Evolutionary conservation across 2,888 invertebrate species (phyloP).

Genomic region (Calliopum simillimum): DNA sequence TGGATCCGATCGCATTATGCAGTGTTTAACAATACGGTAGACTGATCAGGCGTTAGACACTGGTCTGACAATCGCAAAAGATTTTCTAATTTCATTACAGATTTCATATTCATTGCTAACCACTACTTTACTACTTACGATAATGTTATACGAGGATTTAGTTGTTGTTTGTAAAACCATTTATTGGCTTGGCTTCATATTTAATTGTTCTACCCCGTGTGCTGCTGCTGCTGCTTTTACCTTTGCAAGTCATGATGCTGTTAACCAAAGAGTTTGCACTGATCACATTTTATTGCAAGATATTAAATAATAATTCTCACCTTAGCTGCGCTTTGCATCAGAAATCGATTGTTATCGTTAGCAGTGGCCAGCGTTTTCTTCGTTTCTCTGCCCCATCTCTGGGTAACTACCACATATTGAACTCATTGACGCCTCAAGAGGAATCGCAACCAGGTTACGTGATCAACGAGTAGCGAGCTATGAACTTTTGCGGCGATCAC

Average conservation of each 20-base stretch:
- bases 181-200: too few species aligned
- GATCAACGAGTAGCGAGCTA: constrained; percentile 48
- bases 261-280: too few species aligned
- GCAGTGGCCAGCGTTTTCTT: constrained; percentile 1
- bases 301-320: background rate
- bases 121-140: too few species aligned
- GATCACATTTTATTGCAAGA: too few species aligned
- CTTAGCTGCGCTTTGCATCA: background rate
- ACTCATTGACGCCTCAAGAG: background rate
- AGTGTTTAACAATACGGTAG: background rate
- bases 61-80: background rate
- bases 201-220: too few species aligned
- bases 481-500: constrained; percentile 56
- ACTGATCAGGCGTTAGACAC: background rate
- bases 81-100: constrained; percentile 12
- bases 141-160: too few species aligned
- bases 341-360: constrained; percentile 4
- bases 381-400: background rate
- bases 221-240: too few species aligned
- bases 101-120: constrained; percentile 1
- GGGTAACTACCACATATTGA: background rate
- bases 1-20: too few species aligned
- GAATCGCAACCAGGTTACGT: constrained; percentile 16
- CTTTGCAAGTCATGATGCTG: too few species aligned
- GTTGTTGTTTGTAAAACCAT: too few species aligned